phyloP scores from a whole-genome alignment of 2,797 vertebrate species.

The Limnodromus scolopaceus region DNA sequence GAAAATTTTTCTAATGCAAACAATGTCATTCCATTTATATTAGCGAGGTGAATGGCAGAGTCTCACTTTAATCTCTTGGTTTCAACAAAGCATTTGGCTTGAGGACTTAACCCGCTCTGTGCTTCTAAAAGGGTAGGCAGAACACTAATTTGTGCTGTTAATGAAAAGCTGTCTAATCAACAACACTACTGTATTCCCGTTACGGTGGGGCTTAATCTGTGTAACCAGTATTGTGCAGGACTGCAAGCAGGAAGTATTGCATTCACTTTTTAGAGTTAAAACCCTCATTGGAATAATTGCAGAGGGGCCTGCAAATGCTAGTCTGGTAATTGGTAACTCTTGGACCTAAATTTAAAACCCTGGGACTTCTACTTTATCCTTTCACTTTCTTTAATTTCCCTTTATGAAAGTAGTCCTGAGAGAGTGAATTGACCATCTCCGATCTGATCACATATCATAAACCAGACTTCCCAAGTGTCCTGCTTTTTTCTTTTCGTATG shows the following conservation, averaged over 20 bases:
- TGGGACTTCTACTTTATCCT: background rate
- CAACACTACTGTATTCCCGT: background rate
- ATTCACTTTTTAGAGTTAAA: background rate
- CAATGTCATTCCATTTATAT: slow-evolving; percentile 3
- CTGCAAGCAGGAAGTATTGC: background rate
- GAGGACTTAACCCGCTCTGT: background rate
- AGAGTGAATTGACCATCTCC: slow-evolving; percentile 24
- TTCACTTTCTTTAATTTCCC: slow-evolving; percentile 55
- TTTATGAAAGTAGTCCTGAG: background rate
- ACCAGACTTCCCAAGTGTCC: slow-evolving; percentile 72
- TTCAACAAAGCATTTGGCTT: slow-evolving; percentile 34
- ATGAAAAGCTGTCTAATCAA: slow-evolving; percentile 19
- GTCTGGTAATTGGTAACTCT: background rate
- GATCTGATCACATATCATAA: slow-evolving; percentile 28
- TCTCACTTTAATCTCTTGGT: slow-evolving; percentile 19
- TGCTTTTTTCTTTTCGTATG: slow-evolving; percentile 62
- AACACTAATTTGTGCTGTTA: slow-evolving; percentile 39
- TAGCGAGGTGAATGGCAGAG: slow-evolving; percentile 19
- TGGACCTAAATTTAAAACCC: background rate
- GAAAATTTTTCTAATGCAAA: slow-evolving; percentile 15
- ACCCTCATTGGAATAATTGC: background rate
- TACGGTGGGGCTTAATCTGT: background rate
- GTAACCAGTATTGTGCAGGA: slow-evolving; percentile 11
- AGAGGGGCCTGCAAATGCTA: slow-evolving; percentile 9
- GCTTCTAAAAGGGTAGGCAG: slow-evolving; percentile 31